Base-by-base conservation (phyloP, 2,797 vertebrate species). In the Varecia variegata region DNA sequence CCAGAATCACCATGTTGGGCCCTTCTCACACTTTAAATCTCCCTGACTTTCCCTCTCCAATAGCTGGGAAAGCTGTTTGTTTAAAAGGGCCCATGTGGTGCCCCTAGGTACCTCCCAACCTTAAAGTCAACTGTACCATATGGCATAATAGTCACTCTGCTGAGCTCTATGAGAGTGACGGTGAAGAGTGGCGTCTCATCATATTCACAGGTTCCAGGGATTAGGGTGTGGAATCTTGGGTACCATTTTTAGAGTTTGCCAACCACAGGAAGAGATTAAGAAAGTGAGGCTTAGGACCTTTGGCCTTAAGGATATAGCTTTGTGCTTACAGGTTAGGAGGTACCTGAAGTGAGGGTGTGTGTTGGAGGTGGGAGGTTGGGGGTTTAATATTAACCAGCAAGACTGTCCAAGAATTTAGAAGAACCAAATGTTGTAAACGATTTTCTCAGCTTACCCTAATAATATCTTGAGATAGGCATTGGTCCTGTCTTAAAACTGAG, bases 141-240 rank as follows among this genome's bases (percentile, higher is more conserved):
- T 5, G 15, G 15, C 3, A 2, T 15, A 5, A 71, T 0, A 5
- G 56, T 52, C 70, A 7, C 71, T 60, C 23, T 40, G 56, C 70
- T 2, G 0, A 21, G 14, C 43, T 40, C 15, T 18, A 6, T 3
- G 20, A 73, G 32, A 62, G 17, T 35, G 8, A 43, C 0, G 0
- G 8, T 45, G 25, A 79, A 79, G 25, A 65, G n/a, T 18, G 27
- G 12, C 0, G 1, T 20, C 45, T 62, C 60, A 18, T 71, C 23
- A 15, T 58, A 38, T 1, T n/a, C 54, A 30, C 0, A 1, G 35
- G 17, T 30, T 40, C 56, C 47, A 9, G 40, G 70, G 15, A 17
- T 71, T n/a, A 67, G 25, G 62, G 3, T 45, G 2, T 47, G n/a
- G 60, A 56, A 58, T 27, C 11, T 18, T 27, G 43, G 81, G 73